These are phyloP conservation scores for Nomada fabriciana DNA, from an alignment of 2,888 invertebrate species.

Conservation along the genomic window DNA sequence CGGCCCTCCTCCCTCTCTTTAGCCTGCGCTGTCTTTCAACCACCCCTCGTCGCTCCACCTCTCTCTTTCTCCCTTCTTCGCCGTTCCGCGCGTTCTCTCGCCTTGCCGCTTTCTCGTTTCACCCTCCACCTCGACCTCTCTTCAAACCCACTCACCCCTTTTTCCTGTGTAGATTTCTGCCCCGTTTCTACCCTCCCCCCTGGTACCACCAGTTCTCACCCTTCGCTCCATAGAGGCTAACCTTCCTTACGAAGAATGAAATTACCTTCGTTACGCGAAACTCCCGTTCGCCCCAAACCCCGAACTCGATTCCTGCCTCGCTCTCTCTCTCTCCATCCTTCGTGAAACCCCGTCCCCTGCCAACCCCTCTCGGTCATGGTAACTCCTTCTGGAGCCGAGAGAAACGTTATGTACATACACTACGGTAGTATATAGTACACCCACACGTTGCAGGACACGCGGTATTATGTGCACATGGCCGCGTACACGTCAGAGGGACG, in stretches of 20 bases:
- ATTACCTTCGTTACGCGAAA: conserved; percentile 84
- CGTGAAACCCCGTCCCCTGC: conserved; percentile 16
- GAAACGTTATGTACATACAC: conserved; percentile 28
- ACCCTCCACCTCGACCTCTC: conserved; percentile 65
- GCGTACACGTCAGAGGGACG: conserved; percentile 59
- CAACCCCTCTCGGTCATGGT: not conserved
- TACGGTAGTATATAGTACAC: conserved; percentile 27
- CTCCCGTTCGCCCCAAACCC: conserved; percentile 77
- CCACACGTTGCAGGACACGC: conserved; percentile 42
- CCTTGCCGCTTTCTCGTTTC: conserved; percentile 42
- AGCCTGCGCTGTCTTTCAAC: conserved; percentile 26
- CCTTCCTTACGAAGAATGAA: conserved; percentile 82
- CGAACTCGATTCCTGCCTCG: conserved; percentile 57
- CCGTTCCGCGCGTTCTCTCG: conserved; percentile 36
- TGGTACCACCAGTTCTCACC: conserved; percentile 59
- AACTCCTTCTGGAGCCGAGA: conserved; percentile 34
- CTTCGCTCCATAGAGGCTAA: conserved; percentile 66
- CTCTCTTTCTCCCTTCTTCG: conserved; percentile 38
- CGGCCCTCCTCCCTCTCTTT: conserved; percentile 33
- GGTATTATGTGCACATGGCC: conserved; percentile 49
- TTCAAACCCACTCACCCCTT: conserved; percentile 72
- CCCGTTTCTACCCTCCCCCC: conserved; percentile 68
- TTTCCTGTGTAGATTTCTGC: conserved; percentile 70
- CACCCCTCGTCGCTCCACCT: conserved; percentile 11
- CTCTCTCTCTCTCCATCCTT: conserved; percentile 44